Percentiles rank a stretch among this genome's conserved stretches.
These are phyloP conservation scores for Pseudobourletiella spinata DNA, from an alignment of 1,140 invertebrate genomes.

Conservation along the genomic window DNA sequence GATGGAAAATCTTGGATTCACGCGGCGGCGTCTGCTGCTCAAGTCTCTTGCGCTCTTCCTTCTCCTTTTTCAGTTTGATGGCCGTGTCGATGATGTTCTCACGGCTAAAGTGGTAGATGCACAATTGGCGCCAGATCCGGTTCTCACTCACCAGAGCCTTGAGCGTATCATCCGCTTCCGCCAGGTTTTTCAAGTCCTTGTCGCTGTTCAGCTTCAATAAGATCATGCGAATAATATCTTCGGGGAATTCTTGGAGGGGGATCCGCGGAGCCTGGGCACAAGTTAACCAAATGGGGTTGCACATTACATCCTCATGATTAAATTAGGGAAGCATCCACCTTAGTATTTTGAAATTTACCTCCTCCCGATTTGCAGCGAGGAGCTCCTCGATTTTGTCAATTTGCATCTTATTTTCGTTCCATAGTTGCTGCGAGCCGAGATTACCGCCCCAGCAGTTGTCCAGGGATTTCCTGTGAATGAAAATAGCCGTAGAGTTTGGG, in stretches of 20 bases:
- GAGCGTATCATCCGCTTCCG: conserved; percentile 60
- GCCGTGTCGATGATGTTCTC: conserved; percentile 59
- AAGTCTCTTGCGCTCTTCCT: background rate
- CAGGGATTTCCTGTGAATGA: conserved; percentile 7
- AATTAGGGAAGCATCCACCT: no score
- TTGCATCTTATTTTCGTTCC: conserved; percentile 75
- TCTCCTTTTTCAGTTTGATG: conserved; percentile 55
- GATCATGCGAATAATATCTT: conserved; percentile 86
- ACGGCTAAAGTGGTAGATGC: conserved; percentile 81
- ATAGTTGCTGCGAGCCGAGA: conserved; percentile 77
- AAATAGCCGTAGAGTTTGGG: background rate
- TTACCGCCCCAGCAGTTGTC: conserved; percentile 61
- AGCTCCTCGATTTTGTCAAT: conserved; percentile 50
- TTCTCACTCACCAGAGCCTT: conserved; percentile 74
- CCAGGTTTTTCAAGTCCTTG: conserved; percentile 69
- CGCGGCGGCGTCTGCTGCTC: no score
- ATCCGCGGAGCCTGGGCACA: background rate
- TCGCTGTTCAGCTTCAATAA: conserved; percentile 82
- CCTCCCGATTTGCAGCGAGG: conserved; percentile 8
- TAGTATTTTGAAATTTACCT: no score
- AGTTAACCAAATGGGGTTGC: background rate
- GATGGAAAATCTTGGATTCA: conserved; percentile 54
- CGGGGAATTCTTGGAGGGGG: conserved; percentile 79
- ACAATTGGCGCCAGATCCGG: conserved; percentile 83
- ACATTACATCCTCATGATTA: background rate